Percentiles rank a stretch among this genome's conserved stretches.
phyloP scores from a whole-genome alignment of 1,140 invertebrate genomes.

The Mamestra configurata region DNA sequence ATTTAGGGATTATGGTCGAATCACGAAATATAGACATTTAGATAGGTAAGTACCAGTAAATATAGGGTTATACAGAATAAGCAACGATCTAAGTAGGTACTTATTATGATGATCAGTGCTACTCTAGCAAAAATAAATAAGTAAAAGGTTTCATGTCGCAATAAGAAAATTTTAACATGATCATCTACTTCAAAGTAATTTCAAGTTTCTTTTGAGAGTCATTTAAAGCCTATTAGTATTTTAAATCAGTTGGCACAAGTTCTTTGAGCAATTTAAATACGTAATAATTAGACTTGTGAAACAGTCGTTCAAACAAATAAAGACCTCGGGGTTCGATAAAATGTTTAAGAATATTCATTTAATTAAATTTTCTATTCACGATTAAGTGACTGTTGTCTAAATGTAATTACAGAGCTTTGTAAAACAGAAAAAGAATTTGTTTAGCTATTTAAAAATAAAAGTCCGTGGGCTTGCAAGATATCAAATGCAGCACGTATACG shows the following conservation, averaged over 20 bases:
- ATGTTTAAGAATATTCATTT: slow-evolving; percentile 23
- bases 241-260: neutral
- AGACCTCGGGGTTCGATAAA: neutral
- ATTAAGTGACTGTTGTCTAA: neutral
- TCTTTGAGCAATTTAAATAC: slow-evolving; percentile 15
- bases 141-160: too few species aligned
- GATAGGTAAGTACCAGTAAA: neutral
- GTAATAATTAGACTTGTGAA: slow-evolving; percentile 24
- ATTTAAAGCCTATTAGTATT: neutral
- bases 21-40: slow-evolving; percentile 16
- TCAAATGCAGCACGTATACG: too few species aligned
- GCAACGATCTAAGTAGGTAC: neutral
- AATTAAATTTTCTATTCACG: slow-evolving; percentile 1
- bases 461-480: too few species aligned
- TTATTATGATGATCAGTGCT: too few species aligned
- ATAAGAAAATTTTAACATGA: too few species aligned
- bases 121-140: too few species aligned
- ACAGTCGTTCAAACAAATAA: slow-evolving; percentile 16
- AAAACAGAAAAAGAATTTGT: neutral
- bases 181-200: neutral
- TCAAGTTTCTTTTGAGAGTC: neutral
- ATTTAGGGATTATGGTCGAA: slow-evolving; percentile 28
- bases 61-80: neutral
- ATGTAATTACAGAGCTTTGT: neutral
- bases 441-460: too few species aligned